These are phyloP conservation scores for Phoxinus dragarum DNA, from an alignment of 2,797 vertebrate species.

Conservation along the genomic window DNA sequence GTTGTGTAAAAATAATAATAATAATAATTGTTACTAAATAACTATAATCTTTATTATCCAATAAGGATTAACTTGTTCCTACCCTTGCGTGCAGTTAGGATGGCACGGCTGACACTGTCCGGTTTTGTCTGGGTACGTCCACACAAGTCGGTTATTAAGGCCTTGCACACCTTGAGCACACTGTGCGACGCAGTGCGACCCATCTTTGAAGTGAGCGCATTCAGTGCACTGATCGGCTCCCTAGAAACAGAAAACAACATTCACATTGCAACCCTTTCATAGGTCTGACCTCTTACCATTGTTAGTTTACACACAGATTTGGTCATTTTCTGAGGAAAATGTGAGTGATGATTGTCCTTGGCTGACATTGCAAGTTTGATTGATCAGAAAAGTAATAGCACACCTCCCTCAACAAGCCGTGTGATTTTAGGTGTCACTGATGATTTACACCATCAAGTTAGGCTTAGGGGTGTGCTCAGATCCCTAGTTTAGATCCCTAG, in stretches of 20 bases:
- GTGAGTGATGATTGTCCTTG: not conserved
- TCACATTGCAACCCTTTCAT: not conserved
- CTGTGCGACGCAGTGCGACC: constrained; percentile 83
- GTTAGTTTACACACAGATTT: not conserved
- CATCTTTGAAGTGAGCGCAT: constrained; percentile 86
- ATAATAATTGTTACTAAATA: not conserved
- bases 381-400: not conserved
- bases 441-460: not conserved
- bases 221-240: constrained; percentile 82
- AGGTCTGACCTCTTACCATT: not conserved
- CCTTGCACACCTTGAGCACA: constrained; percentile 84
- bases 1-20: not conserved
- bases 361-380: not conserved
- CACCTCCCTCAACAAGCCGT: not conserved
- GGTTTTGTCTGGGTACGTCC: constrained; percentile 82
- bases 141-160: constrained; percentile 79
- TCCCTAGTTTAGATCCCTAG: not conserved
- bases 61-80: constrained; percentile 58
- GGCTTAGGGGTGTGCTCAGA: not conserved
- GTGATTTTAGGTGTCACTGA: constrained; percentile 1
- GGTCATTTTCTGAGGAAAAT: not conserved
- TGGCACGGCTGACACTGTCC: constrained; percentile 85
- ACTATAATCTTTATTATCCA: not conserved
- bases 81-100: constrained; percentile 88
- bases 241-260: constrained; percentile 69